phyloP scores from a whole-genome alignment of 2,113 vertebrate genomes.

The Tragelaphus imberbis region DNA sequence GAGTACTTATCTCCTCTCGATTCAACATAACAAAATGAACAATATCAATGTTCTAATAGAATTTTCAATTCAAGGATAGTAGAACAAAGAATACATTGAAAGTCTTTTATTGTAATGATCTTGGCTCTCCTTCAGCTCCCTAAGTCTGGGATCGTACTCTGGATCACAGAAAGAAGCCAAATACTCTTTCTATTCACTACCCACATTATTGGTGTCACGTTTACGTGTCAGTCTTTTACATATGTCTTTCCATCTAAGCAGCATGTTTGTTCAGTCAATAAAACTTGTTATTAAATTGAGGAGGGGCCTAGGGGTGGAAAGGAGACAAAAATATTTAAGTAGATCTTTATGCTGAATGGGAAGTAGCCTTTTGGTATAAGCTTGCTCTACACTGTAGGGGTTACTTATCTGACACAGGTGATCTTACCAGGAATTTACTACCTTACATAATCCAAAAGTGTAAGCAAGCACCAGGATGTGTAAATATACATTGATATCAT shows the following conservation, averaged over 20 bases:
- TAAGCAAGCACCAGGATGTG: neutral
- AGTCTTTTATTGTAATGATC: neutral
- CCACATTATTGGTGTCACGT: neutral
- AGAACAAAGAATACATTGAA: neutral
- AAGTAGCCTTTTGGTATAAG: neutral
- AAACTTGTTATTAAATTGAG: neutral
- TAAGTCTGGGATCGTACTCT: neutral
- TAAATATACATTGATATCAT: neutral
- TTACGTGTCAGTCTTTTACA: neutral
- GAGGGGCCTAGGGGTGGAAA: rapidly evolving
- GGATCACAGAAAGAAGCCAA: neutral
- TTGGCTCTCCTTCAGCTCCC: neutral
- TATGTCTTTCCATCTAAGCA: neutral
- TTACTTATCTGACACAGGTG: neutral
- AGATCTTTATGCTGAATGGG: neutral
- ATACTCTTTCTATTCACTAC: neutral
- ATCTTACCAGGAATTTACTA: neutral
- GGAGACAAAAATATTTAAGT: neutral
- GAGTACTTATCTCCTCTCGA: neutral
- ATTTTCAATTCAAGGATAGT: neutral
- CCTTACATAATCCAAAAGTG: neutral
- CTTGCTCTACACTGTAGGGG: neutral
- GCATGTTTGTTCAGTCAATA: neutral
- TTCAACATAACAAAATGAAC: neutral
- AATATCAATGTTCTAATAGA: neutral